A percentile compares a stretch with the other conserved stretches of the same genome.
These are phyloP conservation scores for Tachina grossa DNA, from an alignment of 2,888 invertebrate genomes.

Conservation along the genomic window DNA sequence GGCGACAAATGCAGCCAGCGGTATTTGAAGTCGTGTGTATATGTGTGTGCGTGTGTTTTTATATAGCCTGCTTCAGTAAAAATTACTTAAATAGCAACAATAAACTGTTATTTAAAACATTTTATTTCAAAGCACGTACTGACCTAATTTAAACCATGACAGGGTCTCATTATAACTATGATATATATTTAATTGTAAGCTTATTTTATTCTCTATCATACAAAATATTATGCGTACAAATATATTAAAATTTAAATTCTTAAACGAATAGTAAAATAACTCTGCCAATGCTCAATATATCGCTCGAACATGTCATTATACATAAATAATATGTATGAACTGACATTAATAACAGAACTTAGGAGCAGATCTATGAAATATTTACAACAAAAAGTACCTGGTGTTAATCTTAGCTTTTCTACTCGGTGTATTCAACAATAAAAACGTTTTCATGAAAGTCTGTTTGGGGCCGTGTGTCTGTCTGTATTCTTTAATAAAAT, in stretches of 20 bases:
- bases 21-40: too few relatives aligned
- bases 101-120: too few relatives aligned
- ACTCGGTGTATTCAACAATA: not conserved
- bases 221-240: not conserved
- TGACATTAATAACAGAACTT: constrained; percentile 42
- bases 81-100: too few relatives aligned
- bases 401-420: constrained; percentile 22
- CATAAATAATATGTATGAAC: constrained; percentile 4
- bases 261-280: constrained; percentile 7
- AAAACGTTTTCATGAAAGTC: not conserved
- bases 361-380: constrained; percentile 27
- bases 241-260: not conserved
- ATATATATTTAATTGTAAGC: constrained; percentile 23
- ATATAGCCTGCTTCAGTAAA: too few relatives aligned
- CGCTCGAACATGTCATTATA: constrained; percentile 50
- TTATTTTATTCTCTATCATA: not conserved
- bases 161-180: not conserved
- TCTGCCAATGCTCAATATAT: constrained; percentile 44
- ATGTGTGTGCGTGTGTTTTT: too few relatives aligned
- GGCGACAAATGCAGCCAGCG: too few relatives aligned
- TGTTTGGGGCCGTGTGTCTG: not conserved
- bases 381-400: constrained; percentile 15
- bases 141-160: not conserved
- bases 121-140: constrained; percentile 4
- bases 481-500: not conserved